Evolutionary conservation across 2,888 invertebrate genomes (phyloP).

Genomic region (Mythimna loreyi): DNA sequence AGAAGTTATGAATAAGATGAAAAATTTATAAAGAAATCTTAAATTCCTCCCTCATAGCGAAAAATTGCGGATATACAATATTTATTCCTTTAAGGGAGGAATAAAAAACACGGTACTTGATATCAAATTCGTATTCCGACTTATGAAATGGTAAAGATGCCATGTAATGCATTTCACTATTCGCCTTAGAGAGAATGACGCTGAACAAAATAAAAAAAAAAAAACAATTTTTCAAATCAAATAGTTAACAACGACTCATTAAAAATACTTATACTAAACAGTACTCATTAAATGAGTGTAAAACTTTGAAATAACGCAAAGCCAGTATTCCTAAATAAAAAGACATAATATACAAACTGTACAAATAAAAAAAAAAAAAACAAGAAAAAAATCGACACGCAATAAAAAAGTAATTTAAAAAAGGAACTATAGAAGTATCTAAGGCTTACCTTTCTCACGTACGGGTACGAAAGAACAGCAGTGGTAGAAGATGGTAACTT

Average conservation of each 20-base stretch:
- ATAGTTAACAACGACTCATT: neutral
- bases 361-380: neutral
- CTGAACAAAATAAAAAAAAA: neutral
- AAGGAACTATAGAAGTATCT: neutral
- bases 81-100: neutral
- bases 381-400: neutral
- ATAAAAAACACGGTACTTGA: neutral
- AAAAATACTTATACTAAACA: too few relatives aligned
- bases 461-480: slow-evolving; percentile 21
- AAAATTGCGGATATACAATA: too few relatives aligned
- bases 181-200: neutral
- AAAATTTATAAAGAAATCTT: neutral
- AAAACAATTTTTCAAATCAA: neutral
- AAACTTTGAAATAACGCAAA: neutral
- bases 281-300: too few relatives aligned
- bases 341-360: neutral
- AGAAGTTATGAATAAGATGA: too few relatives aligned
- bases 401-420: neutral
- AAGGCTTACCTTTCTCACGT: slow-evolving; percentile 39
- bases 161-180: neutral
- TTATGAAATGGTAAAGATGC: neutral
- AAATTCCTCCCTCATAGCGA: neutral
- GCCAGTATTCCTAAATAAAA: neutral
- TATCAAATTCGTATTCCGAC: neutral
- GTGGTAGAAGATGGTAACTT: slow-evolving; percentile 23